Evolutionary conservation across 1,140 invertebrate species (phyloP).

Genomic region (Aphaenogaster floridana): DNA sequence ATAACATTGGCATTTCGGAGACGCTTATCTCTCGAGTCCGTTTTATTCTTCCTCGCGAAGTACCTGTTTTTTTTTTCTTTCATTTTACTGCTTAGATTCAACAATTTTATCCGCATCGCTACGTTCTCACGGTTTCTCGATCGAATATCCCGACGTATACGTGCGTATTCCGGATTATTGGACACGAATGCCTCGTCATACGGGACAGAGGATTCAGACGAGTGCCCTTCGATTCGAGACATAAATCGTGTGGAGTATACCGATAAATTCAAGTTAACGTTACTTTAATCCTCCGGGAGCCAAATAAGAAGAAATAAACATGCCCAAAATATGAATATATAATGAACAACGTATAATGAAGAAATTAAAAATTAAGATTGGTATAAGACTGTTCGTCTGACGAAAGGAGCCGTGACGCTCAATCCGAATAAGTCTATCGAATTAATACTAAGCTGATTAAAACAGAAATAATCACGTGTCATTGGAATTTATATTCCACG

Average conservation of each 20-base stretch:
- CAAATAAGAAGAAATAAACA: background rate
- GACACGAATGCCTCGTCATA: background rate
- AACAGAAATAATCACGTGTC: background rate
- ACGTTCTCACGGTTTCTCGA: background rate
- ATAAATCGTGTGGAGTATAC: background rate
- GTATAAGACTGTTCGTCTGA: background rate
- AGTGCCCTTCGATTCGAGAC: slow-evolving; percentile 1
- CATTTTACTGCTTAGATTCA: background rate
- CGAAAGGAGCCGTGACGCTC: background rate
- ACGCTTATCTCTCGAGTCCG: background rate
- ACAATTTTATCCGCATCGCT: background rate
- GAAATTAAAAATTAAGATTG: slow-evolving; percentile 35
- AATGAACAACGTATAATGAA: background rate
- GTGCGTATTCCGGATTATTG: background rate
- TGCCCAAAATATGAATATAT: background rate
- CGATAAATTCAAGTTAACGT: background rate
- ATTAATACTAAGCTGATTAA: background rate
- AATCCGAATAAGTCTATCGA: background rate
- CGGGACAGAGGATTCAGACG: background rate
- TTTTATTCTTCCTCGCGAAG: background rate
- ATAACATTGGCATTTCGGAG: background rate
- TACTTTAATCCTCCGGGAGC: background rate
- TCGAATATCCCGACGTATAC: background rate
- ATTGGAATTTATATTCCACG: background rate
- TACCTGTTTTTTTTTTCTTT: background rate